Evolutionary conservation across 2,113 vertebrate genomes (phyloP).

Genomic region (Mobula birostris): DNA sequence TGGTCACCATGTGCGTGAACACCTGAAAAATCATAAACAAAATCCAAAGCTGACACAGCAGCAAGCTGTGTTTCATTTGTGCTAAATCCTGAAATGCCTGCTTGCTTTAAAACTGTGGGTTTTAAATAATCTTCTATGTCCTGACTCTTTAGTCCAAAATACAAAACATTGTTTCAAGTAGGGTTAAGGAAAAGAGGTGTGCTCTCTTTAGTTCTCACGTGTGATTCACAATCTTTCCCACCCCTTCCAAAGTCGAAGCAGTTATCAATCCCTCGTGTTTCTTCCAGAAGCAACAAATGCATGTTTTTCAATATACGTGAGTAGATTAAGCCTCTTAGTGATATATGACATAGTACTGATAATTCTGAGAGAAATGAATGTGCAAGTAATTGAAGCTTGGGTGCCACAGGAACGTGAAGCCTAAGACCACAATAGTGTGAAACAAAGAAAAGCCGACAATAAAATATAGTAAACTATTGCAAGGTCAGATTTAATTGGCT

Average conservation of each 20-base stretch:
- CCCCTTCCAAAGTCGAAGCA: background rate
- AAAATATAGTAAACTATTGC: background rate
- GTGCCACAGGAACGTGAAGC: background rate
- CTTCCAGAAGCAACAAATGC: background rate
- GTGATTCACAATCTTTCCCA: background rate
- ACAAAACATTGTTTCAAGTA: background rate
- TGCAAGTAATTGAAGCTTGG: too few relatives aligned
- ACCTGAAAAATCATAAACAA: background rate
- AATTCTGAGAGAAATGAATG: background rate
- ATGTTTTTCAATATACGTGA: background rate
- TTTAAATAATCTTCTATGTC: background rate
- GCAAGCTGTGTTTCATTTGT: background rate
- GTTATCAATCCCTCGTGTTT: background rate
- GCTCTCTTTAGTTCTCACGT: background rate
- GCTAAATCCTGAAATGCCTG: background rate
- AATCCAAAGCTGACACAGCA: background rate
- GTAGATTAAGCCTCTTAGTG: background rate
- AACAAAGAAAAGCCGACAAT: background rate
- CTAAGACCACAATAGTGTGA: background rate
- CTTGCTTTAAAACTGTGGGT: background rate
- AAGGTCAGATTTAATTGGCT: background rate
- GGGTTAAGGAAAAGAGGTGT: background rate
- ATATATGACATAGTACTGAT: background rate
- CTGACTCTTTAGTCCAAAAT: background rate
- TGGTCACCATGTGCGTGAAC: background rate